Percentiles rank a stretch among this genome's conserved stretches.
Evolutionary conservation across 1,140 invertebrate genomes (phyloP).

Genomic region (Ephestia elutella): DNA sequence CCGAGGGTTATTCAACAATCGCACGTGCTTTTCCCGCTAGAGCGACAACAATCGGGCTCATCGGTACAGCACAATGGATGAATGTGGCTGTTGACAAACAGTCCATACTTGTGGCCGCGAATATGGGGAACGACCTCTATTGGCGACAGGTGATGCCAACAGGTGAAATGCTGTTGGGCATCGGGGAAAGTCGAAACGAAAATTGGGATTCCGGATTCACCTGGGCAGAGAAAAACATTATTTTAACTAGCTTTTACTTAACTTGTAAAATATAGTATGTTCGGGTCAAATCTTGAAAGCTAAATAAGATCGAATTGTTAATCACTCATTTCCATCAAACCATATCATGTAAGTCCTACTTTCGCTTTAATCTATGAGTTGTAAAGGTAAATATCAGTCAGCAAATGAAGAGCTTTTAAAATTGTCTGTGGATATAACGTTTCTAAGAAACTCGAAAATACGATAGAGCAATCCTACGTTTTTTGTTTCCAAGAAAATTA

Average conservation of each 20-base stretch:
- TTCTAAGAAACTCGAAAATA: too few relatives aligned
- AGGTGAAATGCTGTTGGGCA: not conserved
- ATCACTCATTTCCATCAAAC: too few relatives aligned
- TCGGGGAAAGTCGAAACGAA: not conserved
- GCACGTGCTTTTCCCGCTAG: not conserved
- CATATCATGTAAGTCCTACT: too few relatives aligned
- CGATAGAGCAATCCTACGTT: too few relatives aligned
- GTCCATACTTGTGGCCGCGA: not conserved
- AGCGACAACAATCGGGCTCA: not conserved
- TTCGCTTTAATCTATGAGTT: too few relatives aligned
- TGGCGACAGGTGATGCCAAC: not conserved
- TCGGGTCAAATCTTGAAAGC: too few relatives aligned
- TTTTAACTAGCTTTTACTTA: too few relatives aligned
- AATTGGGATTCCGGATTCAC: not conserved
- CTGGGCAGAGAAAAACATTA: not conserved
- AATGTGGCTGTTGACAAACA: not conserved
- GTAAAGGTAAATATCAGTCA: too few relatives aligned
- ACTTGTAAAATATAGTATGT: too few relatives aligned
- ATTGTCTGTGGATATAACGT: not conserved
- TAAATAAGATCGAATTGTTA: too few relatives aligned
- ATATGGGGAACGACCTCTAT: not conserved
- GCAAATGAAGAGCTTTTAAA: too few relatives aligned
- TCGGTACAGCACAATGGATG: constrained; percentile 4
- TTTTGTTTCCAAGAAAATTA: not conserved
- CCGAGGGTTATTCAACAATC: constrained; percentile 3